A percentile compares a stretch with the other conserved stretches of the same genome.
phyloP scores from a whole-genome alignment of 53 echinoderm and acorn worm genomes.

The Astropecten irregularis region DNA sequence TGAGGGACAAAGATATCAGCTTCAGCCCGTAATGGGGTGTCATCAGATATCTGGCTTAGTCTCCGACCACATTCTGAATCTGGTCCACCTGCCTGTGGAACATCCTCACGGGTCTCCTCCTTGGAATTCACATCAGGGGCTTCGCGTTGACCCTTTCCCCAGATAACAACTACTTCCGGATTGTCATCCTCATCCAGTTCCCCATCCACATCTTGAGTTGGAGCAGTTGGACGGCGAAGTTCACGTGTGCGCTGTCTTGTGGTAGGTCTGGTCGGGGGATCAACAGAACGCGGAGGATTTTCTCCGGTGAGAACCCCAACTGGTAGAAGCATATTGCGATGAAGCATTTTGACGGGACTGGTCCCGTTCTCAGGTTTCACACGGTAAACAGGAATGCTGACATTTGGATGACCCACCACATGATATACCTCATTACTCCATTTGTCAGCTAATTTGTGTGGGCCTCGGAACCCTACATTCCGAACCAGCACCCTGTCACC shows the following conservation, averaged over 20 bases:
- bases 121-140: no score
- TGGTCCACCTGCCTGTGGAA: no score
- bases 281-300: background rate
- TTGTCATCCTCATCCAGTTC: background rate
- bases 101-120: no score
- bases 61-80: no score
- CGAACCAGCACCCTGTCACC: slow-evolving; percentile 37
- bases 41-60: no score
- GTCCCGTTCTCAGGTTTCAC: slow-evolving; percentile 30
- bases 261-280: background rate
- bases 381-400: slow-evolving; percentile 33
- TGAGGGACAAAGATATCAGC: no score
- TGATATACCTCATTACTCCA: background rate
- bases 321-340: slow-evolving; percentile 34
- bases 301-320: slow-evolving; percentile 3
- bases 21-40: no score
- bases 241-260: background rate
- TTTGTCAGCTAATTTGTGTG: slow-evolving; percentile 18
- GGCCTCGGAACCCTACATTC: slow-evolving; percentile 43
- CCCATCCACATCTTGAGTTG: background rate
- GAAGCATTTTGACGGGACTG: slow-evolving; percentile 10
- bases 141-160: no score
- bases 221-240: background rate
- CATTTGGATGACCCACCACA: background rate
- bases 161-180: background rate